Base-by-base conservation (phyloP, 2,797 vertebrate genomes). In the Taenioides sp. region DNA sequence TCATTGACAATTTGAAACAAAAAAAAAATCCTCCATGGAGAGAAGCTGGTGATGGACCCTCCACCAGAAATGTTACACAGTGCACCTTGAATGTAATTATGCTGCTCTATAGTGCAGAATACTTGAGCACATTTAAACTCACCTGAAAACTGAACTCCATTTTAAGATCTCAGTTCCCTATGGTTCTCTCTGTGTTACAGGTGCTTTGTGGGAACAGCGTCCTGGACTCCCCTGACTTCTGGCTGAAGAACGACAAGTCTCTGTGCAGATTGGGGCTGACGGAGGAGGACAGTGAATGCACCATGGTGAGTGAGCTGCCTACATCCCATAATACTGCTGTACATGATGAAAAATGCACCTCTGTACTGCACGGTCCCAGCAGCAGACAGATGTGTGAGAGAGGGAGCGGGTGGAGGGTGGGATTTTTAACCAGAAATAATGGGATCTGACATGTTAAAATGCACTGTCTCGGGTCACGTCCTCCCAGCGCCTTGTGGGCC, bases 141-240 rank as follows among this genome's bases (percentile, higher is more conserved):
- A 47, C 43, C 16, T 47, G 43, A 47, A 47, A 16, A 47, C 10
- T 23, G n/a, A 25, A 12, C 22, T 57, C 54, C 7, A 9, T 47
- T 54, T 4, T 10, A 2, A 3, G 2, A 55, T n/a, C 9, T 23
- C n/a, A 55, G 7, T 12, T 4, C 10, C n/a, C 2, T 20, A 27
- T 58, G 55, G 5, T 58, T 14, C 55, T 25, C 49, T 78, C 34
- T 84, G 78, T 82, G 85, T 85, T 78, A 80, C 92, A 99, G 97
- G 95, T 98, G 69, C 92, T 99, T 84, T 94, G 96, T 92, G 95
- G 95, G 80, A 97, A 95, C 80, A 96, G 94, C 70, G 84, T 96
- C 72, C 92, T 96, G 81, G 96, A 98, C 86, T 98, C 97, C 14
- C 94, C 95, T 1, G 97, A 99, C 79, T 99, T 97, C 92, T 99